Conservation (phyloP, 2,113 vertebrate species). For the Phalacrocorax carbo region DNA sequence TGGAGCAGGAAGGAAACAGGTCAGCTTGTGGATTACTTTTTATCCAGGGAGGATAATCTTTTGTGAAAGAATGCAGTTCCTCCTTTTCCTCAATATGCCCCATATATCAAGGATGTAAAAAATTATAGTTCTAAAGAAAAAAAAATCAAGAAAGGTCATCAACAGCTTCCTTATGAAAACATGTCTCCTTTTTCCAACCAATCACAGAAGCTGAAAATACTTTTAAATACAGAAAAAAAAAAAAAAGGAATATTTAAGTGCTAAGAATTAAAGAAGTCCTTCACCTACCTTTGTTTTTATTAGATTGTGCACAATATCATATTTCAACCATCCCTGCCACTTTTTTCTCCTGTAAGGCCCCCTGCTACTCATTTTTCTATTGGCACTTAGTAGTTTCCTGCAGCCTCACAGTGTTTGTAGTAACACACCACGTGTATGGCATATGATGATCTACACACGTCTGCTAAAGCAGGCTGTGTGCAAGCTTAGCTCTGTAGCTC, state of each 20-base stretch:
- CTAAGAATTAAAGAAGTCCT: background rate
- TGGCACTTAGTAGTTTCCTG: background rate
- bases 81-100: background rate
- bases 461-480: background rate
- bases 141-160: background rate
- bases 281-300: background rate
- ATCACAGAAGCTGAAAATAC: background rate
- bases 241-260: background rate
- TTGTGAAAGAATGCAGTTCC: background rate
- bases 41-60: background rate
- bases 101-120: background rate
- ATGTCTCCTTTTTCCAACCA: background rate
- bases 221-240: background rate
- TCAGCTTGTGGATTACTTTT: background rate
- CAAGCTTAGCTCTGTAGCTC: background rate
- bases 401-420: background rate
- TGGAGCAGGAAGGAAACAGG: background rate
- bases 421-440: fast-evolving
- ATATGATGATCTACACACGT: background rate
- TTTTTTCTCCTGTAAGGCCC: background rate
- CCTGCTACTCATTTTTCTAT: background rate
- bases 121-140: background rate
- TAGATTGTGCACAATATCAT: background rate
- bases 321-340: background rate
- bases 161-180: background rate